Evolutionary conservation across 2,888 invertebrate species (phyloP).

Genomic region (Diadromus collaris): DNA sequence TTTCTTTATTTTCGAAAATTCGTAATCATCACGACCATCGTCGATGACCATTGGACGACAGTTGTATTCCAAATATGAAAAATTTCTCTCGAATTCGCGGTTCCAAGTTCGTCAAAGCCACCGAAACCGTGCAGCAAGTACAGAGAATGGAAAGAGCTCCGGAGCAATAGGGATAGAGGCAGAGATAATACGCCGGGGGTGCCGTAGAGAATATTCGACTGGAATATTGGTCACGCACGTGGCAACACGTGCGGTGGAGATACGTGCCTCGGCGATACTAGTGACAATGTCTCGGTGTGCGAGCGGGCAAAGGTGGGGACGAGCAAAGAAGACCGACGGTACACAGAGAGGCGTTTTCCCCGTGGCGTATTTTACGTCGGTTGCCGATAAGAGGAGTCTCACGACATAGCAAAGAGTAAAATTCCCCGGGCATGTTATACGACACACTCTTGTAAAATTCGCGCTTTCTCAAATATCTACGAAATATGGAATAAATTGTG

Average conservation of each 20-base stretch:
- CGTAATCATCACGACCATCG: background rate
- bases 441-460: slow-evolving; percentile 39
- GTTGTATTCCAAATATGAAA: background rate
- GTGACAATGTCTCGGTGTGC: slow-evolving; percentile 11
- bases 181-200: slow-evolving; percentile 31
- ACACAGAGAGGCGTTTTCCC: slow-evolving; percentile 26
- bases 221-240: slow-evolving; percentile 56
- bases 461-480: slow-evolving; percentile 20
- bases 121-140: background rate
- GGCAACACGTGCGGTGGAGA: slow-evolving; percentile 47
- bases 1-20: background rate
- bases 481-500: slow-evolving; percentile 40
- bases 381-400: slow-evolving; percentile 42
- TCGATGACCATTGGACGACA: background rate
- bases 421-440: background rate
- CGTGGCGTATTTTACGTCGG: slow-evolving; percentile 41
- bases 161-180: slow-evolving; percentile 9
- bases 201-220: slow-evolving; percentile 49
- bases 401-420: slow-evolving; percentile 10
- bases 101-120: background rate
- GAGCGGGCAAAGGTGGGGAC: slow-evolving; percentile 9
- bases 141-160: slow-evolving; percentile 1
- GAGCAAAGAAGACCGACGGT: slow-evolving; percentile 4
- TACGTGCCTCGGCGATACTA: slow-evolving; percentile 49
- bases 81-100: background rate